These are phyloP conservation scores for Megalops atlanticus DNA, from an alignment of 2,113 vertebrate species.

Conservation along the genomic window DNA sequence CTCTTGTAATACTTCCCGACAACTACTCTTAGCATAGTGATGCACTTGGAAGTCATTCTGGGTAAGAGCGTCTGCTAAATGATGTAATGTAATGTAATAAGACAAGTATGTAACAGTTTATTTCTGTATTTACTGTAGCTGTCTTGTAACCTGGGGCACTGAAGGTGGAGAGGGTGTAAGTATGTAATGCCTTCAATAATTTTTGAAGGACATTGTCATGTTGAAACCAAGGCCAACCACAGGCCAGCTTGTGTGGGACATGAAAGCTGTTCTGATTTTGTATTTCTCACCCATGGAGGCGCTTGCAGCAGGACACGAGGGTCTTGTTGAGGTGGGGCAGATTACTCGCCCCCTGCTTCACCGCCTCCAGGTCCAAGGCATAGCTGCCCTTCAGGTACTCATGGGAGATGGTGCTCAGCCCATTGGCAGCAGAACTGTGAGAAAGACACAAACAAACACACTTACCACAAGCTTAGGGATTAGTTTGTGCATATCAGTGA, in stretches of 20 bases:
- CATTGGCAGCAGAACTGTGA: constrained; percentile 75
- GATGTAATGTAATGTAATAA: no score
- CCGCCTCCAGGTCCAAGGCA: constrained; percentile 88
- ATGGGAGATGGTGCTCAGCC: constrained; percentile 86
- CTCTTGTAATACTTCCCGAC: no score
- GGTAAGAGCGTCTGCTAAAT: no score
- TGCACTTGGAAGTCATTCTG: no score
- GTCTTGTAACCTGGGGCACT: no score
- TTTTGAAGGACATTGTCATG: no score
- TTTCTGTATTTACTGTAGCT: no score
- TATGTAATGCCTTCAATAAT: no score
- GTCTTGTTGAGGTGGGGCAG: constrained; percentile 93
- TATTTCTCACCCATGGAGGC: constrained; percentile 81
- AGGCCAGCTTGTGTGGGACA: not conserved
- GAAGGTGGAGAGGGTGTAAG: no score
- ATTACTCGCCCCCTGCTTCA: constrained; percentile 81
- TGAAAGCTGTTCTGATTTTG: not conserved
- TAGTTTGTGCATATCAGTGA: not conserved
- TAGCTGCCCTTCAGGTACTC: constrained; percentile 96
- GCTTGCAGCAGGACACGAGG: constrained; percentile 85
- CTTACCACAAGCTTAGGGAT: not conserved
- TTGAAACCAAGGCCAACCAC: no score
- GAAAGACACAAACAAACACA: not conserved
- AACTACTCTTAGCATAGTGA: no score
- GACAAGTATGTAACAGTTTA: no score